Evolutionary conservation across 2,113 vertebrate genomes (phyloP).

Genomic region (Cynopterus brachyotis): DNA sequence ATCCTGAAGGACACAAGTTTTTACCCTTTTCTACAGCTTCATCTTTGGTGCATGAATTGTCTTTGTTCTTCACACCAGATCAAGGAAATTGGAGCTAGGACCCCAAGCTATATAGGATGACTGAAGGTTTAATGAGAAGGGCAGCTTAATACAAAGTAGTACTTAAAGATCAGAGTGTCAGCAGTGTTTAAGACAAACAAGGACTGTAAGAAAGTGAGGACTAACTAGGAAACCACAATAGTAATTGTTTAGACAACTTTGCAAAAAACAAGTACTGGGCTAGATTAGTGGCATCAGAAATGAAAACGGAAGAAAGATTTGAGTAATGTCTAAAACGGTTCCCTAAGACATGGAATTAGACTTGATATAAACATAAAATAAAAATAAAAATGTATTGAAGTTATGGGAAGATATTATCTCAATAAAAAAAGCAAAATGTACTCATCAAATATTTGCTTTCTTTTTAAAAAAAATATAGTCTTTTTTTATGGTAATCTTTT

Average conservation of each 20-base stretch:
- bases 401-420: background rate
- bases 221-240: background rate
- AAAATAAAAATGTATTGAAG: background rate
- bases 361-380: background rate
- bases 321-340: background rate
- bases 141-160: background rate
- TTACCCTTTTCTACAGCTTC: background rate
- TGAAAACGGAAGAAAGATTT: background rate
- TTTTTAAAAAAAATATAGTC: background rate
- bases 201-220: background rate
- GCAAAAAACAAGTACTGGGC: background rate
- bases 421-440: slow-evolving; percentile 32
- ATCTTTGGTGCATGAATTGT: background rate
- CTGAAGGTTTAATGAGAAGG: background rate
- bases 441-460: background rate
- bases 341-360: background rate
- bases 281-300: background rate
- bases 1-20: background rate
- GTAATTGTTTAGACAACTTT: background rate
- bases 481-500: background rate
- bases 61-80: background rate
- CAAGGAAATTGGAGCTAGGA: background rate
- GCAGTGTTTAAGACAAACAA: background rate
- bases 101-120: background rate
- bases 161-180: background rate